phyloP scores from a whole-genome alignment of 2,888 invertebrate species.

The Polymixis lichenea region DNA sequence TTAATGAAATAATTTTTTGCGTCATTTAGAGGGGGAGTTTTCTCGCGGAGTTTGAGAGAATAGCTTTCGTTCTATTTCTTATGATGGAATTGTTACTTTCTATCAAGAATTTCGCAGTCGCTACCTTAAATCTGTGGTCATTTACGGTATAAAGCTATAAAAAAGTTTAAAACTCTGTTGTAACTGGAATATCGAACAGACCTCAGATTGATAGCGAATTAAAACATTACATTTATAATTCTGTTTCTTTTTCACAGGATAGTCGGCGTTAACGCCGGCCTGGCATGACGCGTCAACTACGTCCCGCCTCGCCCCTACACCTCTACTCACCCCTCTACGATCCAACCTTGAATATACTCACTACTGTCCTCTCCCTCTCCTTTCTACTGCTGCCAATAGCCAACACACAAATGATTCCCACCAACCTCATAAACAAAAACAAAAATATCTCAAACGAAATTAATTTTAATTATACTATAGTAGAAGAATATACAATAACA shows the following conservation, averaged over 20 bases:
- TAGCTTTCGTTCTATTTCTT: background rate
- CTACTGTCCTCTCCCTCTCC: slow-evolving; percentile 74
- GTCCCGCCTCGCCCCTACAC: slow-evolving; percentile 75
- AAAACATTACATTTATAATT: background rate
- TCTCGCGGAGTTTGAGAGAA: background rate
- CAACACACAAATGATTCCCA: slow-evolving; percentile 78
- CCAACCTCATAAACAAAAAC: slow-evolving; percentile 55
- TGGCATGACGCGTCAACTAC: slow-evolving; percentile 86
- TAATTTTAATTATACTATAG: slow-evolving; percentile 45
- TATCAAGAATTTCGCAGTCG: background rate
- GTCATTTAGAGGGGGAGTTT: background rate
- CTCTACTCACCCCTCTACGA: slow-evolving; percentile 83
- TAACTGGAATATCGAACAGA: too few species aligned
- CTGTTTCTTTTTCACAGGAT: slow-evolving; percentile 71
- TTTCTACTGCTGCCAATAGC: slow-evolving; percentile 74
- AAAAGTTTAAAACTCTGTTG: too few species aligned
- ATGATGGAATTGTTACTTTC: background rate
- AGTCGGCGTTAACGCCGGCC: slow-evolving; percentile 82
- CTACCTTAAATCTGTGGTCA: background rate
- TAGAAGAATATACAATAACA: slow-evolving; percentile 56
- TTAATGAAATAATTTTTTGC: slow-evolving; percentile 9
- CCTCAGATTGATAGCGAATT: too few species aligned
- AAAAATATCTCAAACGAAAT: slow-evolving; percentile 50
- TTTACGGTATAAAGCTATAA: too few species aligned
- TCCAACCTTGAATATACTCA: slow-evolving; percentile 77